phyloP scores from a whole-genome alignment of 2,113 vertebrate species.

The Cariama cristata region DNA sequence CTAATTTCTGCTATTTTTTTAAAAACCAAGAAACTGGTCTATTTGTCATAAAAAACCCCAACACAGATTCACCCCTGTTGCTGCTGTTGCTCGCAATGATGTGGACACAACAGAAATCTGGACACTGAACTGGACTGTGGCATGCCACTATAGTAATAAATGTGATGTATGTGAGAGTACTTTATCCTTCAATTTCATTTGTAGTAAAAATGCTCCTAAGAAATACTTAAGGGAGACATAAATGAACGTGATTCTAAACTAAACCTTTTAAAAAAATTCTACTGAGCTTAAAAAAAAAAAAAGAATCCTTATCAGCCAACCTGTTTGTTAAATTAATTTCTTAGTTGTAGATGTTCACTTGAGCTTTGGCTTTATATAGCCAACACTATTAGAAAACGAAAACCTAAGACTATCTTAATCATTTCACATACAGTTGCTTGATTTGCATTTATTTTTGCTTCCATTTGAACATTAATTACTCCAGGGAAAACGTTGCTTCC shows the following conservation, averaged over 20 bases:
- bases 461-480: conserved; percentile 8
- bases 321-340: not conserved
- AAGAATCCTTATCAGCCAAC: not conserved
- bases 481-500: not conserved
- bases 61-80: not conserved
- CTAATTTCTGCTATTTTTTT: not conserved
- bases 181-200: not conserved
- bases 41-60: not conserved
- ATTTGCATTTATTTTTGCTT: not conserved
- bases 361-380: not conserved
- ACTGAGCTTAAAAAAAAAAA: not conserved
- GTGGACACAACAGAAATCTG: not conserved
- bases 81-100: not conserved
- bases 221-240: not conserved
- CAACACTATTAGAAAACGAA: not conserved
- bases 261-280: not conserved
- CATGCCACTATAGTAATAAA: not conserved
- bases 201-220: not conserved
- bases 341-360: not conserved
- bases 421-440: not conserved
- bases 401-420: not conserved
- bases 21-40: not conserved
- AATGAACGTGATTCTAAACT: not conserved
- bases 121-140: not conserved
- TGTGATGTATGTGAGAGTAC: not conserved